Evolutionary conservation across 2,797 vertebrate species (phyloP), one percentile per base, ranked within the genome.

Genomic region (Sebastes iracundus): DNA sequence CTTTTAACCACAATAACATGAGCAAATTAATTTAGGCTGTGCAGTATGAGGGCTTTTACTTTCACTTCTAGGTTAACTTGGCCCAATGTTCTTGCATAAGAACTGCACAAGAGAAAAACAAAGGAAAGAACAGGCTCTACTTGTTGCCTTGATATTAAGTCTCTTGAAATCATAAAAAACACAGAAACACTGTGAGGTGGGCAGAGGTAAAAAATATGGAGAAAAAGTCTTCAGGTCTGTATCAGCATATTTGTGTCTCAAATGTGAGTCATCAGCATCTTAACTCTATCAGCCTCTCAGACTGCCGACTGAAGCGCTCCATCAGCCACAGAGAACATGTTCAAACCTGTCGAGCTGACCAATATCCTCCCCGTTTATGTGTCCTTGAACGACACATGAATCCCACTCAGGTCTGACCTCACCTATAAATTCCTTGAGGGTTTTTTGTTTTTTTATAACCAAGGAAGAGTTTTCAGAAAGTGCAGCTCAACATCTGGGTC

Each of bases 401-500:
- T 33, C 28, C 33, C 6, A 4, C 8, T 58, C 46, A 65, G 67
- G 56, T 74, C 38, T 30, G 69, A 84, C 32, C 76, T 74, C n/a
- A 42, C 10, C 68, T 38, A 4, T 27, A 46, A 78, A 52, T 10
- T 58, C 65, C 72, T 76, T 28, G 13, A 53, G 12, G 18, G 3
- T 38, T 38, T 38, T 6, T 4, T 35, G 8, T 20, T 63, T 79
- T 63, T 25, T 38, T 1, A 1, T 30, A 6, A 73, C 55, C 2
- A 13, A 46, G 55, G 72, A 76, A 23, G 30, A 71, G 66, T 71
- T 85, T 72, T 79, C 23, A 63, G 33, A 77, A 80, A 74, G 81
- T 42, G 63, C 75, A 72, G 76, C 70, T 3, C 16, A n/a, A 66
- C 75, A 87, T 90, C 55, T 89, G 84, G 87, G 82, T 87, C 42